These are phyloP conservation scores for Pollachius pollachius DNA, from an alignment of 2,113 vertebrate species.

Conservation along the genomic window DNA sequence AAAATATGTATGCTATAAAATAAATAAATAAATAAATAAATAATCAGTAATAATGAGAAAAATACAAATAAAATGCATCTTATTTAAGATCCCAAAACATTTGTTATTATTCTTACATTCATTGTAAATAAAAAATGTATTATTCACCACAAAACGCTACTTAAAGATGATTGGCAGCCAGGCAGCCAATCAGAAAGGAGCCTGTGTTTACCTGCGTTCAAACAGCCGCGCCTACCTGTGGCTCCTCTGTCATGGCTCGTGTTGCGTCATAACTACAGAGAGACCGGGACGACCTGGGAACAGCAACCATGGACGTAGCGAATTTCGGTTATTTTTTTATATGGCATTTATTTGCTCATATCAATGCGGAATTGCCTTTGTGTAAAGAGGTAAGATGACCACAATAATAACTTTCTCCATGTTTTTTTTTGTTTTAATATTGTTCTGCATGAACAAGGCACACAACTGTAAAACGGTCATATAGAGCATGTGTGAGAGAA, in stretches of 20 bases:
- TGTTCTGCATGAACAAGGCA: not conserved
- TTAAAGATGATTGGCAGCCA: too few species aligned
- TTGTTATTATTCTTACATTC: too few species aligned
- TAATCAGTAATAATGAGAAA: too few species aligned
- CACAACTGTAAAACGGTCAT: too few species aligned
- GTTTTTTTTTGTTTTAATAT: not conserved
- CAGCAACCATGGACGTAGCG: constrained; percentile 40
- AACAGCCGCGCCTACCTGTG: constrained; percentile 37
- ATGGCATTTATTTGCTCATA: constrained; percentile 33
- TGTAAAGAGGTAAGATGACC: constrained; percentile 75
- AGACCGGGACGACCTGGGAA: not conserved
- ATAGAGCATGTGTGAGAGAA: too few species aligned
- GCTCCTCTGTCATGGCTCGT: not conserved
- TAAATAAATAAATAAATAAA: too few species aligned
- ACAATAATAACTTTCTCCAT: not conserved
- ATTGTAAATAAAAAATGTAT: too few species aligned
- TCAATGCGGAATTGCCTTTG: constrained; percentile 67
- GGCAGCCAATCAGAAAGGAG: not conserved
- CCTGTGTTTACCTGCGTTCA: not conserved
- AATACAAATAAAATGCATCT: too few species aligned
- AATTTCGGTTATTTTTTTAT: constrained; percentile 18
- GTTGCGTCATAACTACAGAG: constrained; percentile 26
- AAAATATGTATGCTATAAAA: too few species aligned
- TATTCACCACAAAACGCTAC: too few species aligned
- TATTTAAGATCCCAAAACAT: too few species aligned